phyloP scores from a whole-genome alignment of 2,888 invertebrate genomes.

The Pseudococcus longispinus region DNA sequence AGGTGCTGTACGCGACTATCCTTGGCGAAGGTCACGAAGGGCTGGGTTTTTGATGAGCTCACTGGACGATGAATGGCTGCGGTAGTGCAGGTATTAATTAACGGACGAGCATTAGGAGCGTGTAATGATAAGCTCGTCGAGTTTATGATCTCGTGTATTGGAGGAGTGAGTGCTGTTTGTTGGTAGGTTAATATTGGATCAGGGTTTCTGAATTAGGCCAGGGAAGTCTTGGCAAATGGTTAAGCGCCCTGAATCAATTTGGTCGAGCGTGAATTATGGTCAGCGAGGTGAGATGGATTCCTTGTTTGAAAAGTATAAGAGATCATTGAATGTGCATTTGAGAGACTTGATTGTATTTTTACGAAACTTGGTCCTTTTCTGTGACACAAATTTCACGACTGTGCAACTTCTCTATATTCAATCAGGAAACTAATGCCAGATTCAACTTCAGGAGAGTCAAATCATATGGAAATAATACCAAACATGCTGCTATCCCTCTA shows the following conservation, averaged over 20 bases:
- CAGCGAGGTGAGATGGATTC: not conserved
- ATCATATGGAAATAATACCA: too few species aligned
- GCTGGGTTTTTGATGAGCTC: not conserved
- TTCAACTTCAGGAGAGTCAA: too few species aligned
- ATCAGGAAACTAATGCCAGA: too few species aligned
- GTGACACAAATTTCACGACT: too few species aligned
- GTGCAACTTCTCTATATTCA: too few species aligned
- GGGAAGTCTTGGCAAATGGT: not conserved
- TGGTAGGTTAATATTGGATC: not conserved
- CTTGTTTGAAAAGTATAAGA: too few species aligned
- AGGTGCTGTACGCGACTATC: not conserved
- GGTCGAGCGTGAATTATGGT: not conserved
- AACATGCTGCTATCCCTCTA: too few species aligned
- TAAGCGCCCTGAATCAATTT: not conserved
- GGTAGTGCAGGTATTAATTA: not conserved
- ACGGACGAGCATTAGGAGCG: not conserved
- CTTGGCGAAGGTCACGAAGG: constrained; percentile 15
- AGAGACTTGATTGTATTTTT: not conserved
- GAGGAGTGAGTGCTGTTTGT: not conserved
- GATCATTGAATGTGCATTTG: not conserved
- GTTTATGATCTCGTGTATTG: not conserved
- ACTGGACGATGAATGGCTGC: not conserved
- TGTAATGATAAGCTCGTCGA: not conserved
- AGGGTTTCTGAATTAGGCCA: not conserved
- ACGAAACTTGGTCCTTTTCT: too few species aligned